Percentiles rank a stretch among this genome's conserved stretches.
Evolutionary conservation across 2,113 vertebrate genomes (phyloP).

Genomic region (Nothobranchius furzeri): DNA sequence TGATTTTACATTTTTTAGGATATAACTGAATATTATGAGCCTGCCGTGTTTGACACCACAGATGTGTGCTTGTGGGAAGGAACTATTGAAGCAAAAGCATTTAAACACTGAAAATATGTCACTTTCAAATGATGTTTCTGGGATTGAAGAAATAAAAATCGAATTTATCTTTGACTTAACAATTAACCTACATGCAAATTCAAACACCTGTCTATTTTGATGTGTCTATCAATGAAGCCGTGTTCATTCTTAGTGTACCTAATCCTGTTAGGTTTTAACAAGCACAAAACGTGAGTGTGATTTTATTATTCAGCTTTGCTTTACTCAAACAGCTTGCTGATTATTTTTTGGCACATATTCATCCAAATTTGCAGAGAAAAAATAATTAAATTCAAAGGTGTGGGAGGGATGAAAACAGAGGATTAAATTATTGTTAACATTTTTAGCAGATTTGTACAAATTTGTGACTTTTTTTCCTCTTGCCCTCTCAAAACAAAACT

Average conservation of each 20-base stretch:
- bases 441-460: background rate
- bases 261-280: conserved; percentile 6
- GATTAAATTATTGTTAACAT: background rate
- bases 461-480: background rate
- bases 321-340: background rate
- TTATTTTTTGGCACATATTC: background rate
- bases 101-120: too few relatives aligned
- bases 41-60: too few relatives aligned
- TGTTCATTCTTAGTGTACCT: rapidly evolving
- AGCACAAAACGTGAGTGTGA: background rate
- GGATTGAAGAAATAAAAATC: background rate
- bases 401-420: background rate
- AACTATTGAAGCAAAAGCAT: too few relatives aligned
- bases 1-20: too few relatives aligned
- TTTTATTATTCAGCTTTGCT: conserved; percentile 25
- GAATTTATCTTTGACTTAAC: too few relatives aligned
- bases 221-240: conserved; percentile 1
- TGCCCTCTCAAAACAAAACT: background rate
- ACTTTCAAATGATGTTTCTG: too few relatives aligned
- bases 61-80: too few relatives aligned
- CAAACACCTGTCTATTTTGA: background rate
- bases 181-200: too few relatives aligned
- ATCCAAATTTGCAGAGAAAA: conserved; percentile 1
- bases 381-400: conserved; percentile 1
- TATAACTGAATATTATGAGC: too few relatives aligned